Evolutionary conservation across 1,140 invertebrate species (phyloP), one percentile per base, ranked within the genome.

Genomic region (Drosophila serrata): DNA sequence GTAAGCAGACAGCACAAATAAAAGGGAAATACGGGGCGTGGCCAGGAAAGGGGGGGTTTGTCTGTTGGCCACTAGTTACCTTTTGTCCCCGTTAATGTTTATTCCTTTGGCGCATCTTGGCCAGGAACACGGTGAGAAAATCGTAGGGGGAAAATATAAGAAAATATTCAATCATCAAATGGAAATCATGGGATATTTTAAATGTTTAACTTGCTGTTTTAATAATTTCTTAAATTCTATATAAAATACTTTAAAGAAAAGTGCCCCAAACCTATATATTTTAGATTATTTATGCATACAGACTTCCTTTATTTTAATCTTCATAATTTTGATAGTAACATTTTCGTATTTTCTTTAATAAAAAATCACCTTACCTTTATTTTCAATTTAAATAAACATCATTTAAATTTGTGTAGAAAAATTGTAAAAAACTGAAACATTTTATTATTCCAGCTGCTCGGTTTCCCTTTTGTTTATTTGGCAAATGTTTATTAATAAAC

Each of bases 1-100:
- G 80, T 87, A 74, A 84, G 82, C 84, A 74, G 82, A 73, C 79
- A 78, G 75, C 67, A 60, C 62, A 77, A 76, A 75, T 75, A 67
- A 64, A 65, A 75, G 55, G 56, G 53, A 73, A 73, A 72, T 59
- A 59, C 42, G 69, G 55, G 73, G 51, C 60, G 72, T 75, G 72
- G 72, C 39, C 19, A 5, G 49, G 31, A 17, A 9, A 22, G 12
- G 12, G n/a, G 43, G 9, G 43, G 5, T 15, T 17, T 58, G 67
- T 59, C 69, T 59, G 51, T 29, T 40, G 65, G 67, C 43, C 40
- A 48, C 43, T 29, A 40, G 46, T 59, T 55, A 51, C 45, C 74
- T 76, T 76, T 76, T 76, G 45, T 67, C 40, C 55, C 43, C 53
- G 73, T 42, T 64, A 45, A 56, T 49, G 31, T 46, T 61, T 53